Evolutionary conservation across 2,797 vertebrate genomes (phyloP).

Genomic region (Thripadectes ignobilis): DNA sequence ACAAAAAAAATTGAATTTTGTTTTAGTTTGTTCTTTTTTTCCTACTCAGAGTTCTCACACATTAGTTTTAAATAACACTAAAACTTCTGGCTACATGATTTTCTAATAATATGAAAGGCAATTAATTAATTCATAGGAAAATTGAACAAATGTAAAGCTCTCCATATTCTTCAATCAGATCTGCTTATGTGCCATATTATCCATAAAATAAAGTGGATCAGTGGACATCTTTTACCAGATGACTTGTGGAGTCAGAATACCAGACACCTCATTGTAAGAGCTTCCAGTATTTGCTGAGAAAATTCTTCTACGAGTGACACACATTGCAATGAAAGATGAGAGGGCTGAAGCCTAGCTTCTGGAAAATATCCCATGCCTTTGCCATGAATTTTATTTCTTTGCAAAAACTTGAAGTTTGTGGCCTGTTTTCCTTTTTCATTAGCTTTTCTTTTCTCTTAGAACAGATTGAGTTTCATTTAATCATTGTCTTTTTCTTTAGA

Average conservation of each 20-base stretch:
- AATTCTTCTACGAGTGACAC: not conserved
- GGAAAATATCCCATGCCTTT: not conserved
- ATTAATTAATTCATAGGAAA: not conserved
- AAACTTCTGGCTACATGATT: not conserved
- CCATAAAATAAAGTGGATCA: not conserved
- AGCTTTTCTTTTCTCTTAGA: not conserved
- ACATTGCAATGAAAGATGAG: not conserved
- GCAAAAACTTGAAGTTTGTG: not conserved
- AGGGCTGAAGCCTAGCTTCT: not conserved
- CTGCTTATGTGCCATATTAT: not conserved
- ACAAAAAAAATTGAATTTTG: not conserved
- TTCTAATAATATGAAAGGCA: constrained; percentile 12
- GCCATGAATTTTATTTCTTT: not conserved
- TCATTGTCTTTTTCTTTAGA: not conserved
- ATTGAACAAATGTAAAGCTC: not conserved
- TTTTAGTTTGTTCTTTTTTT: not conserved
- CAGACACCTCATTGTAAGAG: not conserved
- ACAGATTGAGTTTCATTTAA: not conserved
- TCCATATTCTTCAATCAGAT: not conserved
- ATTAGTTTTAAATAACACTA: constrained; percentile 15
- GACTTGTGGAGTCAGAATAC: not conserved
- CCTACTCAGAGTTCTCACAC: not conserved
- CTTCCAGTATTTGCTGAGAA: not conserved
- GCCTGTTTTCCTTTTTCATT: not conserved
- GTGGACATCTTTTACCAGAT: not conserved